These are phyloP conservation scores for Myocastor coypus DNA, from an alignment of 2,113 vertebrate genomes.

Conservation along the genomic window DNA sequence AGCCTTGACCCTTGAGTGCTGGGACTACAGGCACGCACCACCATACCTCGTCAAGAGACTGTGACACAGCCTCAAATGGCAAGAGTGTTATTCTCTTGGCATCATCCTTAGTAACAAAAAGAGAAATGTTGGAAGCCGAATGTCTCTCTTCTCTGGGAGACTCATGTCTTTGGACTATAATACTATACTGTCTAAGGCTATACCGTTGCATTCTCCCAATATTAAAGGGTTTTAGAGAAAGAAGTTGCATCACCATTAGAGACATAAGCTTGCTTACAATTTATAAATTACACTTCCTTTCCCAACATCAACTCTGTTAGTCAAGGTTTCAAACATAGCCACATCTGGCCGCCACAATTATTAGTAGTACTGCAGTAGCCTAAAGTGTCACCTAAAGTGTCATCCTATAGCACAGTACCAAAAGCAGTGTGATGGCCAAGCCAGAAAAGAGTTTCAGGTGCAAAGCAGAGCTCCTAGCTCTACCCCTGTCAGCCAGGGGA, in stretches of 20 bases:
- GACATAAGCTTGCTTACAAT: neutral
- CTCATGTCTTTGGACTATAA: neutral
- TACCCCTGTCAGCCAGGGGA: neutral
- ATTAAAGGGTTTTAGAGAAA: neutral
- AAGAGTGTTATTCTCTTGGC: neutral
- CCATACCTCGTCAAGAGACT: neutral
- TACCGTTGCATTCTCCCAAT: neutral
- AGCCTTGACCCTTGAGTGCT: neutral
- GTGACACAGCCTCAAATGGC: neutral
- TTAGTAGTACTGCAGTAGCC: neutral
- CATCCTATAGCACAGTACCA: neutral
- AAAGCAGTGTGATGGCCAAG: neutral
- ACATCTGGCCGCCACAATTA: neutral
- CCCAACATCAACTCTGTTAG: neutral
- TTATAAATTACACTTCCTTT: neutral
- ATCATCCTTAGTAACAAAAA: constrained; percentile 5
- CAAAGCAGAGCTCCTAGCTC: neutral
- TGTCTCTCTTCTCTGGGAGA: neutral
- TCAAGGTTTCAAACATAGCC: constrained; percentile 1
- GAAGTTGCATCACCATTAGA: neutral
- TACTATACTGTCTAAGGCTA: neutral
- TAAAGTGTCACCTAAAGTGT: neutral
- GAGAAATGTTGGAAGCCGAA: neutral
- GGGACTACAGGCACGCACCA: neutral
- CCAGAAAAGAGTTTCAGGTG: neutral